These are phyloP conservation scores for Cebidichthys violaceus DNA, from an alignment of 2,113 vertebrate genomes.

Conservation along the genomic window DNA sequence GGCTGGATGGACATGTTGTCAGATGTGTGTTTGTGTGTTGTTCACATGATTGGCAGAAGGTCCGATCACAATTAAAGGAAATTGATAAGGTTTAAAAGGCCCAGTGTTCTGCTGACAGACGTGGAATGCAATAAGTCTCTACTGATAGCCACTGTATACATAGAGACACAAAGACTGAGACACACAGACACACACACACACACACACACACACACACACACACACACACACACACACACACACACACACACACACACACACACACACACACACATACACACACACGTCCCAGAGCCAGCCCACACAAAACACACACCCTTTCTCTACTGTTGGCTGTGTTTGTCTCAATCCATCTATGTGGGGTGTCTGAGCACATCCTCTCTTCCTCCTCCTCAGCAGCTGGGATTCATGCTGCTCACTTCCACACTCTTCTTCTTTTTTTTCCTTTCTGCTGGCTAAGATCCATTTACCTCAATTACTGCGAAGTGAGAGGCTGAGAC, in stretches of 20 bases:
- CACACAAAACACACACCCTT: neutral
- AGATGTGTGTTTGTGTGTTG: slow-evolving; percentile 30
- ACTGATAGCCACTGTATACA: slow-evolving; percentile 48
- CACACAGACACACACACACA: slow-evolving; percentile 1
- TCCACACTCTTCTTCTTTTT: slow-evolving; percentile 12
- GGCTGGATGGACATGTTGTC: slow-evolving; percentile 14
- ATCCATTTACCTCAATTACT: slow-evolving; percentile 68
- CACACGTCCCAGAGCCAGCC: neutral
- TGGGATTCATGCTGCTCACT: slow-evolving; percentile 48
- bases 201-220: slow-evolving; percentile 5
- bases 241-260: slow-evolving; percentile 4
- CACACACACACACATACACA: slow-evolving; percentile 1
- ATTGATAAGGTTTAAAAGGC: slow-evolving; percentile 75
- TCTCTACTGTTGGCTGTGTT: slow-evolving; percentile 34
- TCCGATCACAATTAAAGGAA: slow-evolving; percentile 74
- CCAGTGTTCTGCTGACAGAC: slow-evolving; percentile 75
- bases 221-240: slow-evolving; percentile 2
- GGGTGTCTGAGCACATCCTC: slow-evolving; percentile 68
- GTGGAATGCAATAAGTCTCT: slow-evolving; percentile 63
- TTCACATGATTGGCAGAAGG: slow-evolving; percentile 71
- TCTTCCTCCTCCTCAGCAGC: slow-evolving; percentile 55
- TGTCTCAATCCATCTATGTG: slow-evolving; percentile 46
- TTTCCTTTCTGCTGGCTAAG: slow-evolving; percentile 51
- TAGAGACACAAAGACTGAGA: slow-evolving; percentile 43
- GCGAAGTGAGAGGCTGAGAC: slow-evolving; percentile 53